Evolutionary conservation across 2,797 vertebrate species (phyloP).

Genomic region (Arnoldichthys spilopterus): DNA sequence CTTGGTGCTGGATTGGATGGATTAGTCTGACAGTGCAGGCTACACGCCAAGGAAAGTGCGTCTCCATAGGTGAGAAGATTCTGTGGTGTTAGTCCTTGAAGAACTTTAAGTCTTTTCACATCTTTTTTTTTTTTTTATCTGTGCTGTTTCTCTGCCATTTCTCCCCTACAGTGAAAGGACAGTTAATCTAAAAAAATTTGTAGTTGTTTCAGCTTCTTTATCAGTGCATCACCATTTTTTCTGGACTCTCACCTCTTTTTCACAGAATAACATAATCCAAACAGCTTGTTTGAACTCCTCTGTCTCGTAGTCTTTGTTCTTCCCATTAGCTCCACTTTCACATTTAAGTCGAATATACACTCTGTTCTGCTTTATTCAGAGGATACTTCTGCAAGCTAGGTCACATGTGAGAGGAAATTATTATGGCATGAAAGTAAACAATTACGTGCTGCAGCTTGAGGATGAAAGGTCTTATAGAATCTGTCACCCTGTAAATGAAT

Average conservation of each 20-base stretch:
- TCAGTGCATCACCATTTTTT: neutral
- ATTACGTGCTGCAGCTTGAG: conserved; percentile 20
- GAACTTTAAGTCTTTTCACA: neutral
- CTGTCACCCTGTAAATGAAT: conserved; percentile 15
- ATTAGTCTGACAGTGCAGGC: neutral
- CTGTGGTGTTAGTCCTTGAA: neutral
- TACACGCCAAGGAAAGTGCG: neutral
- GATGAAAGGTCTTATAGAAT: conserved; percentile 54
- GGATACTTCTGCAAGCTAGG: neutral
- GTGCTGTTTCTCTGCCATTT: too few relatives aligned
- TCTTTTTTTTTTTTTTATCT: too few relatives aligned
- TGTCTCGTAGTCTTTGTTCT: conserved; percentile 1
- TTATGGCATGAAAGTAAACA: conserved; percentile 59
- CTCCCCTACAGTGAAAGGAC: too few relatives aligned
- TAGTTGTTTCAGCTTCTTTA: too few relatives aligned
- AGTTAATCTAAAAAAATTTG: too few relatives aligned
- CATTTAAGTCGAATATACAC: neutral
- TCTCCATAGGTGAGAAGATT: neutral
- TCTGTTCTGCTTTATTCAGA: conserved; percentile 22
- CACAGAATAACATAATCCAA: neutral
- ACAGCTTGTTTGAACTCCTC: neutral
- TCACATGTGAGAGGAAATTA: conserved; percentile 39
- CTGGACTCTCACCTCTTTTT: neutral
- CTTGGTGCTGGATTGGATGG: neutral
- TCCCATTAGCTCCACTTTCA: neutral